Percentiles rank a stretch among this genome's conserved stretches.
phyloP scores from a whole-genome alignment of 2,888 invertebrate genomes.

The Nudaria mundana region DNA sequence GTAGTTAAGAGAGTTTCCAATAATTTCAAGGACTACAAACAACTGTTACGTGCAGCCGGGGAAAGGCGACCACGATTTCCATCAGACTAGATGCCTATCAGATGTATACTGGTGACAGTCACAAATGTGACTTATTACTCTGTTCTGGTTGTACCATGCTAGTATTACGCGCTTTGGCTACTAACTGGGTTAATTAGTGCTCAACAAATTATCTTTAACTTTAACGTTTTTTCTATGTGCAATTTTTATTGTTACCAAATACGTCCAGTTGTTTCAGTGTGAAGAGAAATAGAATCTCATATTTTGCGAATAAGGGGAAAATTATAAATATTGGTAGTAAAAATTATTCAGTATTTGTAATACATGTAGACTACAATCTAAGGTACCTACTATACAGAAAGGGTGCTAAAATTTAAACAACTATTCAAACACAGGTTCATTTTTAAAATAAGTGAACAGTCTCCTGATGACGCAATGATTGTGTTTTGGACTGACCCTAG shows the following conservation, averaged over 20 bases:
- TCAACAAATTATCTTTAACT: conserved; percentile 19
- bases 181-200: not conserved
- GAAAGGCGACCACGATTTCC: conserved; percentile 35
- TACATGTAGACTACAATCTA: too few species aligned
- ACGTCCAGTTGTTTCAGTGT: too few species aligned
- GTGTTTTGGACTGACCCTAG: not conserved
- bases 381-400: too few species aligned
- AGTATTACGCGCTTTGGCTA: conserved; percentile 21
- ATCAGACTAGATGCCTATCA: conserved; percentile 29
- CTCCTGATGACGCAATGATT: not conserved
- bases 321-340: too few species aligned
- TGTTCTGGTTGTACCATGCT: conserved; percentile 21
- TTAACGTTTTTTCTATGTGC: too few species aligned
- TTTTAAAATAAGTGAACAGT: too few species aligned
- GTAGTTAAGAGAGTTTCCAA: conserved; percentile 18
- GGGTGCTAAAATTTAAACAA: too few species aligned
- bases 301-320: too few species aligned
- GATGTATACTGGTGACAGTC: conserved; percentile 30
- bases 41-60: conserved; percentile 24
- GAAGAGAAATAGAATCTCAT: too few species aligned
- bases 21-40: conserved; percentile 33
- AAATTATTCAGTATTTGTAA: too few species aligned
- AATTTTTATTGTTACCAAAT: too few species aligned
- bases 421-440: too few species aligned
- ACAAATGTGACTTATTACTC: conserved; percentile 38